A percentile compares a stretch with the other conserved stretches of the same genome.
Evolutionary conservation across 2,888 invertebrate genomes (phyloP).

Genomic region (Eristalis tenax): DNA sequence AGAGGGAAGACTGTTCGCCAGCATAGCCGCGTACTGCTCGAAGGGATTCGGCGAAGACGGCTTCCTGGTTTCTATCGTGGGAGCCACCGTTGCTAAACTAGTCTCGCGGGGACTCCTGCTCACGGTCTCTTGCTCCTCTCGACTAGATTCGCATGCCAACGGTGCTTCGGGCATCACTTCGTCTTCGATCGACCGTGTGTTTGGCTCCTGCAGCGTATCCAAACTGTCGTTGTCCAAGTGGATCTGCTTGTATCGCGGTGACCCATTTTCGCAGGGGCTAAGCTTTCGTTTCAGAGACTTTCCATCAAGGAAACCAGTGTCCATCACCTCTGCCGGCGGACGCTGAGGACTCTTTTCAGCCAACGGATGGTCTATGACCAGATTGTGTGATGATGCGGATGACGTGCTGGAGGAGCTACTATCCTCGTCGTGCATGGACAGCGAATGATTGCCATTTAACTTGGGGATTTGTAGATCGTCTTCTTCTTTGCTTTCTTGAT

Average conservation of each 20-base stretch:
- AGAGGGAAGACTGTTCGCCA: slow-evolving; percentile 16
- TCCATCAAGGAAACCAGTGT: background rate
- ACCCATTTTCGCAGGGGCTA: slow-evolving; percentile 68
- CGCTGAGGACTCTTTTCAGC: slow-evolving; percentile 72
- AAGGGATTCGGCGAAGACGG: slow-evolving; percentile 3
- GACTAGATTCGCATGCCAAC: background rate
- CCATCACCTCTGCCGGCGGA: background rate
- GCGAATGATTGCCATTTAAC: slow-evolving; percentile 57
- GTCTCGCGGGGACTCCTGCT: background rate
- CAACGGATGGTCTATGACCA: slow-evolving; percentile 79
- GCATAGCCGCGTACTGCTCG: slow-evolving; percentile 14
- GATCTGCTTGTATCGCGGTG: slow-evolving; percentile 69
- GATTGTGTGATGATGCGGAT: slow-evolving; percentile 78
- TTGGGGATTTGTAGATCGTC: slow-evolving; percentile 26
- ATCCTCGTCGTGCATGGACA: slow-evolving; percentile 56
- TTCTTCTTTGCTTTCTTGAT: background rate
- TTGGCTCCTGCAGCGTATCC: background rate
- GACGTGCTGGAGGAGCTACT: slow-evolving; percentile 72
- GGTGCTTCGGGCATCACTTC: background rate
- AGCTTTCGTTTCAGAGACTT: slow-evolving; percentile 74
- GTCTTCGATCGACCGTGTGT: background rate
- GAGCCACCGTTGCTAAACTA: slow-evolving; percentile 11
- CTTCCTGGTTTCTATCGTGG: background rate
- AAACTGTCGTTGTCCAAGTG: slow-evolving; percentile 55
- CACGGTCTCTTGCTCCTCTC: background rate